Conservation (phyloP, 2,888 invertebrate genomes). For the Cephus pulcher region DNA sequence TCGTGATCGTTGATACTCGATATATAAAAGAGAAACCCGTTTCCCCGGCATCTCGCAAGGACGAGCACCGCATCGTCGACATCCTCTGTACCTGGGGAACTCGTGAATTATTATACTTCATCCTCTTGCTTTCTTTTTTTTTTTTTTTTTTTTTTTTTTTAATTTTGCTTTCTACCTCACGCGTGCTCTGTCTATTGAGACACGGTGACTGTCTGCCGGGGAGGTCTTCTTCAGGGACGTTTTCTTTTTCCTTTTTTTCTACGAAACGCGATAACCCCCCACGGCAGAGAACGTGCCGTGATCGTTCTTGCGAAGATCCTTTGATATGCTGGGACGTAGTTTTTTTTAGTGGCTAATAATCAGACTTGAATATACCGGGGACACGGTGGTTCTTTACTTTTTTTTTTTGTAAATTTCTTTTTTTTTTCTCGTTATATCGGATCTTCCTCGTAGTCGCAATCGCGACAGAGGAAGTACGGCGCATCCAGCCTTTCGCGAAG, state of each 20-base stretch:
- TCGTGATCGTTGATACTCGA: background rate
- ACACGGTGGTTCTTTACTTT: background rate
- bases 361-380: background rate
- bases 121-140: background rate
- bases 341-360: background rate
- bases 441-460: background rate
- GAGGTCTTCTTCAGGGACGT: background rate
- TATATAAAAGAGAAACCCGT: background rate
- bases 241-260: background rate
- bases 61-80: background rate
- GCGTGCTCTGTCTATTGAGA: background rate
- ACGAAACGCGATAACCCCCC: background rate
- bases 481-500: background rate
- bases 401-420: slow-evolving; percentile 6
- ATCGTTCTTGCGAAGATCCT: background rate
- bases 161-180: background rate
- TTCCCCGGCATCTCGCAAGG: background rate
- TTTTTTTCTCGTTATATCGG: slow-evolving; percentile 8
- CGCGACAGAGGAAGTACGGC: background rate
- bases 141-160: background rate
- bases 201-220: background rate
- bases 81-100: background rate
- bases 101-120: background rate
- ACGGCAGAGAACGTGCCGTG: background rate
- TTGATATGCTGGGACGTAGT: background rate